Conservation (phyloP, 2,113 vertebrate genomes). For the Peromyscus polionotus region DNA sequence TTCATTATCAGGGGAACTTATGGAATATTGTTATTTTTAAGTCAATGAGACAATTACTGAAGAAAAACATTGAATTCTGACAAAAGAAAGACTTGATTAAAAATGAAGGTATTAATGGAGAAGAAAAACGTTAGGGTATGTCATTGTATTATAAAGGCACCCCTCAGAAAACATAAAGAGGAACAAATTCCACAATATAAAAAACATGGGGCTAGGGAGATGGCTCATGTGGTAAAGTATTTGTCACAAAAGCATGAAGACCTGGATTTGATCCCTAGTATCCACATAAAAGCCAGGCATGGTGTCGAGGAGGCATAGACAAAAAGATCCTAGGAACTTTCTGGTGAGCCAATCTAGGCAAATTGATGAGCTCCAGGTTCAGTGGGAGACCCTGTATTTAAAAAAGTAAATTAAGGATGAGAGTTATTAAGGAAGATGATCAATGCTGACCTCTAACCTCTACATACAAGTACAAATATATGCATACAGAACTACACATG, state of each 20-base stretch:
- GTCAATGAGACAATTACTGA: not conserved
- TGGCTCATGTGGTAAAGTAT: not conserved
- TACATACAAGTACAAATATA: not conserved
- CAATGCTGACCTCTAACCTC: not conserved
- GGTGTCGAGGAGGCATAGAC: not conserved
- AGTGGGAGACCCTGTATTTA: not conserved
- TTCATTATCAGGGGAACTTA: not conserved
- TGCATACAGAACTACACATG: not conserved
- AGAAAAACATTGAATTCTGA: conserved; percentile 20
- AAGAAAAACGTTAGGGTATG: conserved; percentile 10
- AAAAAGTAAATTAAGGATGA: not conserved
- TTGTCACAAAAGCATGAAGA: not conserved
- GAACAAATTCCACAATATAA: not conserved
- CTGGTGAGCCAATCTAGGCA: not conserved
- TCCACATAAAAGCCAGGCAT: not conserved
- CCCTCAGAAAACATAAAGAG: conserved; percentile 21
- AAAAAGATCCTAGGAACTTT: not conserved
- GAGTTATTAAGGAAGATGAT: not conserved
- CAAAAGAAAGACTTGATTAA: conserved; percentile 29
- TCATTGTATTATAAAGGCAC: not conserved
- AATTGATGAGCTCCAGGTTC: not conserved
- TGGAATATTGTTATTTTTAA: conserved; percentile 1
- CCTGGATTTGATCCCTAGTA: not conserved
- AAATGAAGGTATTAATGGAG: not conserved
- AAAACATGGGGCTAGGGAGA: not conserved